Evolutionary conservation across 2,888 invertebrate genomes (phyloP).

Genomic region (Coremacera marginata): DNA sequence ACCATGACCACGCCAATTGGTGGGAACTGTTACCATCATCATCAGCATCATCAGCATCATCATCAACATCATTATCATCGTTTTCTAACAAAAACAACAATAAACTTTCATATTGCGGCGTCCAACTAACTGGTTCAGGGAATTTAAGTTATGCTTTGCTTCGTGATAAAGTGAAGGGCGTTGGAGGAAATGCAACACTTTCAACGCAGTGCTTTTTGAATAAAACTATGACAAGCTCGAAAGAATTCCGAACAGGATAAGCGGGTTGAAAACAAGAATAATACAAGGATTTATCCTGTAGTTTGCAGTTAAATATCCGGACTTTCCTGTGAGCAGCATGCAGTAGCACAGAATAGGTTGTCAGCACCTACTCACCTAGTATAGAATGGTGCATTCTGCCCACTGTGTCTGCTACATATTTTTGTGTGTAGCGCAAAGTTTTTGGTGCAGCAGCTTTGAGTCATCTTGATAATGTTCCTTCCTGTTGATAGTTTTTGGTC

Average conservation of each 20-base stretch:
- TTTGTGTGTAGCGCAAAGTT: too few relatives aligned
- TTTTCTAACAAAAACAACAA: not conserved
- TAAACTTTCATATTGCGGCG: not conserved
- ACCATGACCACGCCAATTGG: not conserved
- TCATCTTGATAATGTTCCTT: constrained; percentile 18
- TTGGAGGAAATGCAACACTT: not conserved
- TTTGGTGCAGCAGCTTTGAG: not conserved
- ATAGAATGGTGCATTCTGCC: too few relatives aligned
- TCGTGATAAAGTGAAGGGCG: not conserved
- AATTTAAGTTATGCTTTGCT: not conserved
- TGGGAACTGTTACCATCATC: not conserved
- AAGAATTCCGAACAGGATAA: not conserved
- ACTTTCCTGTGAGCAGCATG: not conserved
- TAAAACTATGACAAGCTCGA: constrained; percentile 10
- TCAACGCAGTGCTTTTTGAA: constrained; percentile 2
- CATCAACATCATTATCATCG: not conserved
- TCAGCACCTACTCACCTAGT: too few relatives aligned
- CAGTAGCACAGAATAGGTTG: too few relatives aligned
- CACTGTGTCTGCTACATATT: too few relatives aligned
- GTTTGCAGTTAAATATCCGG: constrained; percentile 35
- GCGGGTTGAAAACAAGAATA: constrained; percentile 16
- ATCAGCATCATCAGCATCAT: not conserved
- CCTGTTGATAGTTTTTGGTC: constrained; percentile 18
- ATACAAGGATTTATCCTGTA: constrained; percentile 13
- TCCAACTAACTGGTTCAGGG: not conserved